Evolutionary conservation across 2,797 vertebrate genomes (phyloP).

Genomic region (Coregonus ussuriensis): DNA sequence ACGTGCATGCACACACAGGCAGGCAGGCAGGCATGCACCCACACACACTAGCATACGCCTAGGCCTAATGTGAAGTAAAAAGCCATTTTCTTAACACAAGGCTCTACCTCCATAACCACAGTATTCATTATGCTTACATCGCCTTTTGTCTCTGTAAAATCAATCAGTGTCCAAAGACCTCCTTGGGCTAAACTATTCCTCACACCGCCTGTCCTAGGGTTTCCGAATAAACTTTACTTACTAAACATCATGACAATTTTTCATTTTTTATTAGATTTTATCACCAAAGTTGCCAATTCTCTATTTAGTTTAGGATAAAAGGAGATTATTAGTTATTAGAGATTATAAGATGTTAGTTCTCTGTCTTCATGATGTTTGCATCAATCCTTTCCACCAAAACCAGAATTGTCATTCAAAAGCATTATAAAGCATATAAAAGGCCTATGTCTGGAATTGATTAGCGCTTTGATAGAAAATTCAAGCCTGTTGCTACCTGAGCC

Average conservation of each 20-base stretch:
- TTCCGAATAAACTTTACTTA: slow-evolving; percentile 31
- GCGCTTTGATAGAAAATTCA: no score
- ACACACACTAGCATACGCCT: background rate
- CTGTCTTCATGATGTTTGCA: slow-evolving; percentile 12
- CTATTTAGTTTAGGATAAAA: slow-evolving; percentile 42
- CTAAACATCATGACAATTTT: slow-evolving; percentile 41
- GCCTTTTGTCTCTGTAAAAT: slow-evolving; percentile 40
- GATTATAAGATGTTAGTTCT: slow-evolving; percentile 10
- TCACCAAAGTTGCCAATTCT: slow-evolving; percentile 35
- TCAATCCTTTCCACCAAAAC: no score
- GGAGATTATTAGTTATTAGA: background rate
- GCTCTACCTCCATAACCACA: background rate
- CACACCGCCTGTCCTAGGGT: slow-evolving; percentile 16
- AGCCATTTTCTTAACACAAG: background rate
- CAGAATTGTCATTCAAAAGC: no score
- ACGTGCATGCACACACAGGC: background rate
- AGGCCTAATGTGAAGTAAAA: background rate
- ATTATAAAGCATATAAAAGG: no score
- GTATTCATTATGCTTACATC: slow-evolving; percentile 30
- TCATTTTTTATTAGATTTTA: slow-evolving; percentile 42
- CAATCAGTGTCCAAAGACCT: slow-evolving; percentile 34
- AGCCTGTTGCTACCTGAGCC: no score
- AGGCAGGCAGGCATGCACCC: background rate
- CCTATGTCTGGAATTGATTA: no score
- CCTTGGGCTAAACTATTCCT: slow-evolving; percentile 17